phyloP scores from a whole-genome alignment of 2,797 vertebrate genomes.

The Philypnodon macrostomus region DNA sequence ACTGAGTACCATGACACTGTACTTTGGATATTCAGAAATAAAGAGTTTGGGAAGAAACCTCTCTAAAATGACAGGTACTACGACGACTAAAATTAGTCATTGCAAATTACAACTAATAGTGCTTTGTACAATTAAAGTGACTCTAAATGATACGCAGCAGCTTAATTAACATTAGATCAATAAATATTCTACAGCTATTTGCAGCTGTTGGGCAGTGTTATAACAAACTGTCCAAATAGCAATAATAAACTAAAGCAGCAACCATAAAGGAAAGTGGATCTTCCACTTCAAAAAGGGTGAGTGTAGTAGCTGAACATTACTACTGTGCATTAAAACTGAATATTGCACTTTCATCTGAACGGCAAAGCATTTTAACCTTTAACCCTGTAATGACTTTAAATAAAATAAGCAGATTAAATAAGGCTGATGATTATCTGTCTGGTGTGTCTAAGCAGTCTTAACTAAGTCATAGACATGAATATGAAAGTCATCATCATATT shows the following conservation, averaged over 20 bases:
- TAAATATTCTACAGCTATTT: constrained; percentile 29
- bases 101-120: neutral
- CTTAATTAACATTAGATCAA: constrained; percentile 24
- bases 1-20: constrained; percentile 4
- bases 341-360: constrained; percentile 53
- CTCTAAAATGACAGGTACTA: too few species aligned
- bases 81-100: too few species aligned
- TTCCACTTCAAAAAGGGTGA: constrained; percentile 31
- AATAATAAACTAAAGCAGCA: constrained; percentile 45
- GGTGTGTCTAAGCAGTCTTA: constrained; percentile 78
- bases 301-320: constrained; percentile 62
- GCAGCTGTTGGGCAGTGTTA: constrained; percentile 35
- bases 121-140: constrained; percentile 2
- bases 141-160: constrained; percentile 29
- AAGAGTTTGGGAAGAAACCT: too few species aligned
- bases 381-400: constrained; percentile 42
- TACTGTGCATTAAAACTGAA: constrained; percentile 55
- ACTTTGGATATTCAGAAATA: constrained; percentile 2
- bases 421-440: constrained; percentile 44
- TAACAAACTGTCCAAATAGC: constrained; percentile 32
- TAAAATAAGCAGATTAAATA: constrained; percentile 44
- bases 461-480: constrained; percentile 85
- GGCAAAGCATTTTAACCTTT: constrained; percentile 52
- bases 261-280: constrained; percentile 34
- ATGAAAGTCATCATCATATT: constrained; percentile 86